Conservation (phyloP, 2,888 invertebrate species). For the Thelaira solivaga region DNA sequence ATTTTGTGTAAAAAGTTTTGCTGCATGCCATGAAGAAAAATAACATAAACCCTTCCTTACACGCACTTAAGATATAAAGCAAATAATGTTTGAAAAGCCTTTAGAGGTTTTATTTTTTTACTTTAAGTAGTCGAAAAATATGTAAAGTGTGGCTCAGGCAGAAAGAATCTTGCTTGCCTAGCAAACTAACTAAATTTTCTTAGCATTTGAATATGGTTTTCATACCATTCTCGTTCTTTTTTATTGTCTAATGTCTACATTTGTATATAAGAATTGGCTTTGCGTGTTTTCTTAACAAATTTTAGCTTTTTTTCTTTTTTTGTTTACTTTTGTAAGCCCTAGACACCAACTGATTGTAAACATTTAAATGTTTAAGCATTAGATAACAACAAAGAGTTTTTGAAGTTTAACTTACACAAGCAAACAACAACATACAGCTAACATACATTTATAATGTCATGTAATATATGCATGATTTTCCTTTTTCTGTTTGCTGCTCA, state of each 20-base stretch:
- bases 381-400: constrained; percentile 40
- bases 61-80: constrained; percentile 43
- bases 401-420: background rate
- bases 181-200: background rate
- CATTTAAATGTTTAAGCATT: constrained; percentile 55
- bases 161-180: constrained; percentile 12
- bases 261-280: constrained; percentile 45
- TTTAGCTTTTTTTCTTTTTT: background rate
- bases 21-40: constrained; percentile 32
- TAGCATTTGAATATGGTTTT: constrained; percentile 33
- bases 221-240: background rate
- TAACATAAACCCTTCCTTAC: constrained; percentile 15
- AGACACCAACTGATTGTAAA: constrained; percentile 45
- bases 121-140: constrained; percentile 7
- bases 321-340: constrained; percentile 29
- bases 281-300: constrained; percentile 49
- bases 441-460: constrained; percentile 21
- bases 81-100: constrained; percentile 14
- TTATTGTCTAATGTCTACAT: constrained; percentile 59
- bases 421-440: background rate
- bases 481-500: background rate
- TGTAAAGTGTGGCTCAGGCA: constrained; percentile 11
- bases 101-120: background rate
- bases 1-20: constrained; percentile 53
- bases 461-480: constrained; percentile 11